Evolutionary conservation across 1,140 invertebrate species (phyloP).

Genomic region (Drosophila littoralis): DNA sequence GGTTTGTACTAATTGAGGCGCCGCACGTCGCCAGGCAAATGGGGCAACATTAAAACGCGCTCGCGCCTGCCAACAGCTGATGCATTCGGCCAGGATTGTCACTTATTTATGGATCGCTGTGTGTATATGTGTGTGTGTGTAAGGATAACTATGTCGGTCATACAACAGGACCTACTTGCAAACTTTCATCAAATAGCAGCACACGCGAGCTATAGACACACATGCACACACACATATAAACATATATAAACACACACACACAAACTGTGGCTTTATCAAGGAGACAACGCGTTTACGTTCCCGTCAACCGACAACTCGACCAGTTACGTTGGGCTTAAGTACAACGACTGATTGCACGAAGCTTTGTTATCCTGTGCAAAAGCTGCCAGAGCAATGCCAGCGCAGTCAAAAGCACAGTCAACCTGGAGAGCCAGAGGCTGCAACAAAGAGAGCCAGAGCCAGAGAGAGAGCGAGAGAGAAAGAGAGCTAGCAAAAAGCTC

Average conservation of each 20-base stretch:
- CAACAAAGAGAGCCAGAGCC: slow-evolving; percentile 4
- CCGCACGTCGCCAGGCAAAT: slow-evolving; percentile 39
- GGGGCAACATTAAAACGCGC: slow-evolving; percentile 36
- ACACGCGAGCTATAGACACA: background rate
- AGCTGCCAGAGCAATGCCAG: slow-evolving; percentile 46
- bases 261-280: slow-evolving; percentile 30
- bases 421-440: slow-evolving; percentile 29
- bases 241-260: slow-evolving; percentile 4
- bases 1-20: slow-evolving; percentile 25
- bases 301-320: slow-evolving; percentile 47
- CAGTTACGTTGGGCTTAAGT: slow-evolving; percentile 70
- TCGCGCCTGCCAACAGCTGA: slow-evolving; percentile 36
- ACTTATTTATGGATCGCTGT: slow-evolving; percentile 24
- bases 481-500: slow-evolving; percentile 23
- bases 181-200: slow-evolving; percentile 19
- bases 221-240: slow-evolving; percentile 3
- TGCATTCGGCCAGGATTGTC: slow-evolving; percentile 26
- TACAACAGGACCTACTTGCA: slow-evolving; percentile 17
- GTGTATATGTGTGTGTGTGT: background rate
- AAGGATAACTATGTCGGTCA: slow-evolving; percentile 34
- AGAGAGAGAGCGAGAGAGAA: slow-evolving; percentile 23
- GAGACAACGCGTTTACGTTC: slow-evolving; percentile 25
- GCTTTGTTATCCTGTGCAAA: slow-evolving; percentile 80
- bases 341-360: slow-evolving; percentile 76
- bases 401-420: slow-evolving; percentile 61